Base-by-base conservation (phyloP, 2,888 invertebrate genomes). In the Phortica magna region DNA sequence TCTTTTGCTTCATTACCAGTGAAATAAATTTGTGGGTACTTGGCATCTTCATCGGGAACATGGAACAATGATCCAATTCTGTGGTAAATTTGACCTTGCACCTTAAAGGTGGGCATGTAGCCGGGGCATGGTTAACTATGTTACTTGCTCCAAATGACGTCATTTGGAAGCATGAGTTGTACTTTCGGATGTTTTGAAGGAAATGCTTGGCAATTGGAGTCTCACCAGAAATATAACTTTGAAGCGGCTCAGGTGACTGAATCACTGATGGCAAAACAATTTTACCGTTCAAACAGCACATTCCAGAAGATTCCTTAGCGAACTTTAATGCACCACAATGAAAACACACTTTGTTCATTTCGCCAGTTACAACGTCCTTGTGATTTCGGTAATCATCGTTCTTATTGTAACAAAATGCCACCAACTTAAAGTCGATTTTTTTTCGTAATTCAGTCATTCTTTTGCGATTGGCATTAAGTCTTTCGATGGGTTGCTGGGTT, bases 211-310 rank as follows among this genome's bases (percentile, higher is more conserved):
- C 2, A 59, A 59, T 59, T 7, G 59, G 59, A 59, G 6, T 5
- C 2, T 12, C 17, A 17, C 57, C 57, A 59, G 17, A 59, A 59
- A 59, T 1, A 4, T 59, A 59, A 59, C 57, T 59, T 59, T n/a
- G 57, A 59, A 17, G 57, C 17, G 57, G 17, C 59, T 59, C 59
- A 59, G 19, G n/a, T 59, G 59, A 7, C 17, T 59, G n/a, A 59
- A 9, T n/a, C n/a, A n/a, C n/a, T n/a, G n/a, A n/a, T n/a, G n/a
- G n/a, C 22, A 57, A 72, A 22, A 14, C n/a, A 1, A 72, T 57
- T 72, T 72, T 55, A 72, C 57, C 72, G 10, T 72, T 72, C 10
- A 43, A 70, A 70, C 70, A 70, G 42, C 70, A 70, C 43, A 70
- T 70, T 39, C 70, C 70, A 5, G 70, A 43, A 41, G 72, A 72